Base-by-base conservation (phyloP, 1,140 invertebrate species). In the Aphis gossypii region DNA sequence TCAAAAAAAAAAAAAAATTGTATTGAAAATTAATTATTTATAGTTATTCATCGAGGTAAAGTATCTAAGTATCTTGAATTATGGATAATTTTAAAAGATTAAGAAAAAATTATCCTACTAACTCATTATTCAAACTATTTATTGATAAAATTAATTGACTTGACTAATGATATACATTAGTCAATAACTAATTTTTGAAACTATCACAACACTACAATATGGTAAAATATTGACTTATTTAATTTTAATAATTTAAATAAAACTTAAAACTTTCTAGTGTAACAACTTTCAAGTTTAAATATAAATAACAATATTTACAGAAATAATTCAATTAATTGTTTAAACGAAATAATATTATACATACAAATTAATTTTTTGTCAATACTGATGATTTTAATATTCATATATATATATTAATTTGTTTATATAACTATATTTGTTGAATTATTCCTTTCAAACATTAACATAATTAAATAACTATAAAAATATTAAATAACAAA, bases 391-490 rank as follows among this genome's bases (percentile, higher is more conserved):
- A 51, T 87, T 48, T 41, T 25, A 41, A 84, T 84, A 87, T 87
- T 87, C 30, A 20, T 7, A 21, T 20, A 87, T 87, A 87, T 20
- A 46, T 3, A 87, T 51, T 1, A 51, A 51, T 51, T 51, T 51
- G 20, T 48, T 87, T 48, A 84, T 44, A 25, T n/a, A 51, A 6
- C 44, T 25, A 21, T 30, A 6, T 84, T 25, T 14, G 20, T 46
- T 86, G 1, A 41, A 86, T 25, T 35, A 89, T 54, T 89, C 4
- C 35, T 89, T 89, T 20, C 9, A 41, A 56, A 41, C 35, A 56
- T 89, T 89, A 56, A 89, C 4, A 89, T 89, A 88, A 35, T 88
- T 88, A 89, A 54, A 20, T 35, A 54, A 25, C 35, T 54, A 38
- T 30, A 0, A 30, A 46, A 25, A 41, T 41, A 41, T 41, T 41